Conservation (phyloP, 2,888 invertebrate genomes). For the Iselma pallidipennis region DNA sequence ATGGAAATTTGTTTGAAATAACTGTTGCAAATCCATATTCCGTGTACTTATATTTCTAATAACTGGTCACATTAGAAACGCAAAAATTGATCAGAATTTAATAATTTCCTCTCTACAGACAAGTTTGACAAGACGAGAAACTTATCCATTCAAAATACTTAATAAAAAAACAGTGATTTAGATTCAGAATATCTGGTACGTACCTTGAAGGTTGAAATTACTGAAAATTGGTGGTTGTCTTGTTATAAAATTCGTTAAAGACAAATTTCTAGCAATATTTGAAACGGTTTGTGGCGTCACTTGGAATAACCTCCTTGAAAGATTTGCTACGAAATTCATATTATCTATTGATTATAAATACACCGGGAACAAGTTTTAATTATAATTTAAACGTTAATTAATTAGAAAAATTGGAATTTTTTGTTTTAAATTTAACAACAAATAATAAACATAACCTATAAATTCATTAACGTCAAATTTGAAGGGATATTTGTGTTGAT, state of each 20-base stretch:
- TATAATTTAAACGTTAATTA: too few relatives aligned
- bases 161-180: neutral
- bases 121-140: too few relatives aligned
- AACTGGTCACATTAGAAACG: neutral
- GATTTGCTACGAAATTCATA: neutral
- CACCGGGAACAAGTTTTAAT: too few relatives aligned
- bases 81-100: neutral
- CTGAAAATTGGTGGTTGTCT: neutral
- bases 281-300: neutral
- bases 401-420: too few relatives aligned
- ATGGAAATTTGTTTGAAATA: neutral
- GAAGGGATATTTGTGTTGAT: neutral
- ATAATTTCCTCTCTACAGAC: neutral
- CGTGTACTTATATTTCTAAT: neutral
- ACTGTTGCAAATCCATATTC: neutral
- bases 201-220: neutral
- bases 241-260: neutral
- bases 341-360: too few relatives aligned
- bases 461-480: neutral
- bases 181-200: neutral
- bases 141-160: too few relatives aligned
- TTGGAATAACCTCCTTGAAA: neutral
- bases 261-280: neutral
- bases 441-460: neutral
- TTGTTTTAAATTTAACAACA: too few relatives aligned